Conservation (phyloP, 2,797 vertebrate genomes). For the Gymnodraco acuticeps region DNA sequence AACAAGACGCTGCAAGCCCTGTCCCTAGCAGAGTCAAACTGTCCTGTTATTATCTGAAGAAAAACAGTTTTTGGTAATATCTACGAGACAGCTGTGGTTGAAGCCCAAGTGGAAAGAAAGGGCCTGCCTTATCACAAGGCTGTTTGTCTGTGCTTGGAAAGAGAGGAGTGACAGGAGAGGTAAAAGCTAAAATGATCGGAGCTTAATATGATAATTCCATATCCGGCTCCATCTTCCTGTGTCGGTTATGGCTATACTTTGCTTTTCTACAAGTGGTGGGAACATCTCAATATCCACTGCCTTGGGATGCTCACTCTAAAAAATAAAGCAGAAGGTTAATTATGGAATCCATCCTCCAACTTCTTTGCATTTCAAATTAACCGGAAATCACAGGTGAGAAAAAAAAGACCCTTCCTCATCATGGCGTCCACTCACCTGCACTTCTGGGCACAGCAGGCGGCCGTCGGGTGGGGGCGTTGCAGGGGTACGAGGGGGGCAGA, state of each 20-base stretch:
- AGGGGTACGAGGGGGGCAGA: conserved; percentile 84
- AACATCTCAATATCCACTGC: neutral
- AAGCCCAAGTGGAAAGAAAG: no score
- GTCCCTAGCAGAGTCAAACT: no score
- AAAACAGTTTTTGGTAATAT: no score
- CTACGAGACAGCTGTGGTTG: no score
- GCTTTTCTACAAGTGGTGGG: neutral
- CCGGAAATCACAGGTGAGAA: neutral
- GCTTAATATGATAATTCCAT: no score
- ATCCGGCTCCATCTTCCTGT: no score
- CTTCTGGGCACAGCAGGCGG: conserved; percentile 84
- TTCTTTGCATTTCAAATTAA: neutral
- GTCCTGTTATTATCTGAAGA: no score
- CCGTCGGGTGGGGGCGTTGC: conserved; percentile 79
- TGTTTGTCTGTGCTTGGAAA: no score
- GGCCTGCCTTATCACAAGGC: no score
- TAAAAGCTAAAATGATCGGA: no score
- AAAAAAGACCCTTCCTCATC: neutral
- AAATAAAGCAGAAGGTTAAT: neutral
- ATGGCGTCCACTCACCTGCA: conserved; percentile 67
- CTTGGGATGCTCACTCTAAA: neutral
- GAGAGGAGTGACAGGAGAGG: no score
- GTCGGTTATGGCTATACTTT: neutral
- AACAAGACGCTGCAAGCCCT: no score
- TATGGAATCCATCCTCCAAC: neutral